phyloP scores from a whole-genome alignment of 2,888 invertebrate species.

The Lordiphosa fenestrarum region DNA sequence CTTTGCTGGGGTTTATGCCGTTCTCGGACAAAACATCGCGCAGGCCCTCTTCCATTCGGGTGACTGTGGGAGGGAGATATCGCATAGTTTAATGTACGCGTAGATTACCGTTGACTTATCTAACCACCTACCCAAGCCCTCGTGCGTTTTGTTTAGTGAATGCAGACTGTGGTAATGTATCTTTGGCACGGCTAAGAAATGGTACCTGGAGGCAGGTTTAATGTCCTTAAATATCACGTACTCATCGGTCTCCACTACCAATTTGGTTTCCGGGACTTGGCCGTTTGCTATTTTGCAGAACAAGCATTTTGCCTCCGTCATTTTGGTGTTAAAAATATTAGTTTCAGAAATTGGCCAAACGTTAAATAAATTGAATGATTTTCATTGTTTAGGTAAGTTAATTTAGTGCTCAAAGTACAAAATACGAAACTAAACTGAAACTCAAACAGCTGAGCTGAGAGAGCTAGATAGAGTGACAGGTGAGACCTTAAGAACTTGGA shows the following conservation, averaged over 20 bases:
- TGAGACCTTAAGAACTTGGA: no score
- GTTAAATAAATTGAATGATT: no score
- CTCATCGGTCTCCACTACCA: constrained; percentile 87
- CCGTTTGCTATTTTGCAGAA: constrained; percentile 88
- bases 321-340: not conserved
- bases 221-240: constrained; percentile 91
- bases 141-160: constrained; percentile 84
- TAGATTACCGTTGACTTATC: not conserved
- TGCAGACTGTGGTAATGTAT: constrained; percentile 89
- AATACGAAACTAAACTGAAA: no score
- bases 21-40: constrained; percentile 81
- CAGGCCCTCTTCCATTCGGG: constrained; percentile 83
- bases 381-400: no score
- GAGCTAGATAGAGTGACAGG: no score
- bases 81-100: not conserved
- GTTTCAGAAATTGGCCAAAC: no score
- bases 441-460: no score
- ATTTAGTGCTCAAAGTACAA: no score
- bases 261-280: constrained; percentile 82
- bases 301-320: constrained; percentile 81
- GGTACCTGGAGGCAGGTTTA: constrained; percentile 89
- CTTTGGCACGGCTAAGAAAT: constrained; percentile 89
- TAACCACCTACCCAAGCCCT: constrained; percentile 83
- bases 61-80: constrained; percentile 81
- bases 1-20: constrained; percentile 79